A percentile compares a stretch with the other conserved stretches of the same genome.
Evolutionary conservation across 1,140 invertebrate species (phyloP).

Genomic region (Tenebrio molitor): DNA sequence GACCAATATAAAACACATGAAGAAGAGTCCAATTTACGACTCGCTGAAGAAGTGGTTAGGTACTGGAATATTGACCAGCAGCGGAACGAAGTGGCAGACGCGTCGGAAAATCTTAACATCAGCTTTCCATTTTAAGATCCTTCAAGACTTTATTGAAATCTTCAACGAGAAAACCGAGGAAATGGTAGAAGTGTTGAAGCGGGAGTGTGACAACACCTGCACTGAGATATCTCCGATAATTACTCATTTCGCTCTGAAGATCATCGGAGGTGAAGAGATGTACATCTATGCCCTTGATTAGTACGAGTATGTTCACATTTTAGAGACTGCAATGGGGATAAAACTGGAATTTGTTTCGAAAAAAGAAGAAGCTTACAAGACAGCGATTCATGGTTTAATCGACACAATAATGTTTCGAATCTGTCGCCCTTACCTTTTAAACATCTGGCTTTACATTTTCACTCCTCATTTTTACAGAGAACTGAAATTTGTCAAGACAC

Average conservation of each 20-base stretch:
- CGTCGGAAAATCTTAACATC: constrained; percentile 84
- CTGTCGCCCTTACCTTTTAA: too few relatives aligned
- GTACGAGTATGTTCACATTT: too few relatives aligned
- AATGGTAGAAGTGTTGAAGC: constrained; percentile 65
- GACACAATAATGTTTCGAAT: too few relatives aligned
- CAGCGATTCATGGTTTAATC: too few relatives aligned
- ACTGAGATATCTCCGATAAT: constrained; percentile 12
- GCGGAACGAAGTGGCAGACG: constrained; percentile 80
- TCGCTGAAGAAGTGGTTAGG: constrained; percentile 70
- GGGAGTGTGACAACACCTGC: constrained; percentile 1
- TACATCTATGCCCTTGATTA: too few relatives aligned
- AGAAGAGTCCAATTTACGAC: constrained; percentile 36
- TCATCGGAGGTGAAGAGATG: constrained; percentile 64
- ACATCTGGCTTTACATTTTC: too few relatives aligned
- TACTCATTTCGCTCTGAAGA: constrained; percentile 12
- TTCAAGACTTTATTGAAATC: constrained; percentile 81
- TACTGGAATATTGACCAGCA: constrained; percentile 75
- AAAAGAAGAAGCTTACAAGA: too few relatives aligned
- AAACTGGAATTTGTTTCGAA: too few relatives aligned
- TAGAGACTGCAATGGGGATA: too few relatives aligned
- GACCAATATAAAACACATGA: constrained; percentile 28
- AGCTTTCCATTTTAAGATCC: constrained; percentile 87
- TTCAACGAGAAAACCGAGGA: constrained; percentile 76
- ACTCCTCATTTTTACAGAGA: too few relatives aligned
- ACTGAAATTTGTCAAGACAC: constrained; percentile 54